Evolutionary conservation across 2,113 vertebrate species (phyloP).

Genomic region (Xiphophorus couchianus): DNA sequence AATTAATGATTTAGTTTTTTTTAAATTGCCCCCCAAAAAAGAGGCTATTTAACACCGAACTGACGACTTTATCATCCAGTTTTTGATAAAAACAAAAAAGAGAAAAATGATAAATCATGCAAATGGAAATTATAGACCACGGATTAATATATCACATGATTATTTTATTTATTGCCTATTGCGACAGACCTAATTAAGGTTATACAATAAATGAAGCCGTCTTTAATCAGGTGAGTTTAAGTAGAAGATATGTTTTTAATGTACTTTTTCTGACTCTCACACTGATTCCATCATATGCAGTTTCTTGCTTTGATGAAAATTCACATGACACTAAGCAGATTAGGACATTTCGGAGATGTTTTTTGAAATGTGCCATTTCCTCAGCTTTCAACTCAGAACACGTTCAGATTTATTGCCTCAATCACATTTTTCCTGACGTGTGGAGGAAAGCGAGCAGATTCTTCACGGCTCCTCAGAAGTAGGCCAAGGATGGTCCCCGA

Average conservation of each 20-base stretch:
- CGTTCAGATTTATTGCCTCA: slow-evolving; percentile 47
- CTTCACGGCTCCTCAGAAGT: slow-evolving; percentile 76
- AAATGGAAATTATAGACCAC: too few species aligned
- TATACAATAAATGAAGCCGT: neutral
- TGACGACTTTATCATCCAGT: too few species aligned
- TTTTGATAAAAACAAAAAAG: too few species aligned
- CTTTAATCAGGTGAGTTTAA: neutral
- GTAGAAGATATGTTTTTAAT: neutral
- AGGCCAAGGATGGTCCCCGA: slow-evolving; percentile 73
- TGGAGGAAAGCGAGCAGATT: slow-evolving; percentile 59
- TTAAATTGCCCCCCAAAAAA: too few species aligned
- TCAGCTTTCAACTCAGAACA: slow-evolving; percentile 47
- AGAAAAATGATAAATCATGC: too few species aligned
- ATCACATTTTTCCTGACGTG: slow-evolving; percentile 60
- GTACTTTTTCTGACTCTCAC: neutral
- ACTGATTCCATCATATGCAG: neutral
- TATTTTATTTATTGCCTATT: too few species aligned
- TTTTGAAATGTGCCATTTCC: slow-evolving; percentile 35
- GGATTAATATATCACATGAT: too few species aligned
- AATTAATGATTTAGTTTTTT: too few species aligned
- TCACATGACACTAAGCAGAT: slow-evolving; percentile 16
- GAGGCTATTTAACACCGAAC: too few species aligned
- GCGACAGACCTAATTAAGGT: neutral
- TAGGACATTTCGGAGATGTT: slow-evolving; percentile 25
- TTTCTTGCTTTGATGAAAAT: neutral